phyloP scores from a whole-genome alignment of 2,113 vertebrate species.

The Megaptera novaeangliae region DNA sequence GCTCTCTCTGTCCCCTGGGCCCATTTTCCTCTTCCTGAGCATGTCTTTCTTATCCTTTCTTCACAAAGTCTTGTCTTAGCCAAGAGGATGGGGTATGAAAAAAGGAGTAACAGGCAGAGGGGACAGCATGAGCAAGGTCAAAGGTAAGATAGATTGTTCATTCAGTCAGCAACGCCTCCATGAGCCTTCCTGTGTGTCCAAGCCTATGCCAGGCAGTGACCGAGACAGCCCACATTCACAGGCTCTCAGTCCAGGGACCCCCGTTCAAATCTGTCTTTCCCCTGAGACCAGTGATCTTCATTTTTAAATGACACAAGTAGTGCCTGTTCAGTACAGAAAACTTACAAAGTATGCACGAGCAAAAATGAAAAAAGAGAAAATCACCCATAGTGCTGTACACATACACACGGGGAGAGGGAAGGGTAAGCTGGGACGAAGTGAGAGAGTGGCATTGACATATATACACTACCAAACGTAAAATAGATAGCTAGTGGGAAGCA shows the following conservation, averaged over 20 bases:
- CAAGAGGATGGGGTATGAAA: neutral
- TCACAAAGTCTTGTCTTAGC: neutral
- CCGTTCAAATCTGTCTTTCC: neutral
- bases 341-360: neutral
- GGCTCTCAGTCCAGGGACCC: neutral
- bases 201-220: neutral
- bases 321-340: neutral
- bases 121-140: neutral
- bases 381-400: neutral
- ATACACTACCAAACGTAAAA: no score
- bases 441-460: no score
- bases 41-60: neutral
- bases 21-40: slow-evolving; percentile 76
- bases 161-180: neutral
- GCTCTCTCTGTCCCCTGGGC: neutral
- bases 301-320: neutral
- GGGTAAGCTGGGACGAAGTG: no score
- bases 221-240: neutral
- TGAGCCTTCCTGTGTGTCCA: neutral
- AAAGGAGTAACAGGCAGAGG: neutral
- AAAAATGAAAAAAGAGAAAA: neutral
- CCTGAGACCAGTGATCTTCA: neutral
- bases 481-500: no score
- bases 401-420: neutral
- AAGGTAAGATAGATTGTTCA: neutral